phyloP scores from a whole-genome alignment of 2,888 invertebrate genomes.

The Stramonita haemastoma region DNA sequence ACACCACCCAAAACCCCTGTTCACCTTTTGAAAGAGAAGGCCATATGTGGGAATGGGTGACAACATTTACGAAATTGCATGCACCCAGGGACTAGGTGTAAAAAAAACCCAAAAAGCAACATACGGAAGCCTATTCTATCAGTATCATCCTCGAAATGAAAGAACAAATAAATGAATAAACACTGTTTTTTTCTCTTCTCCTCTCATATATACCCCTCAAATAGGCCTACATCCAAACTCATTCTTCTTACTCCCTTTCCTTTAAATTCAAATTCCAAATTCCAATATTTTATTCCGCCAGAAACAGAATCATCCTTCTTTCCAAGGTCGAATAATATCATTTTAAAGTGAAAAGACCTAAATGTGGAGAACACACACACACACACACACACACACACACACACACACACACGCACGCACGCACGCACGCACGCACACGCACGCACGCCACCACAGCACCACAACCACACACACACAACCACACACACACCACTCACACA shows the following conservation, averaged over 20 bases:
- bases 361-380: neutral
- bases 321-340: neutral
- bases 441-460: neutral
- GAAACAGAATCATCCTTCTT: neutral
- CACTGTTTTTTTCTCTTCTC: neutral
- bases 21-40: no score
- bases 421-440: neutral
- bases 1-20: no score
- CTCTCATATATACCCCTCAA: neutral
- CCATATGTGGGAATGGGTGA: no score
- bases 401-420: constrained; percentile 28
- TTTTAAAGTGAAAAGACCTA: neutral
- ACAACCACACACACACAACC: neutral
- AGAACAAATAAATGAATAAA: no score
- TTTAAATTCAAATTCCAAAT: neutral
- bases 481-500: constrained; percentile 9
- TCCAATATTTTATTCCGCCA: no score
- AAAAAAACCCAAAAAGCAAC: no score
- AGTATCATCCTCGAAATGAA: no score
- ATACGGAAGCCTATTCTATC: no score
- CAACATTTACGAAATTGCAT: no score
- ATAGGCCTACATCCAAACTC: neutral
- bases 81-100: no score
- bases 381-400: constrained; percentile 22
- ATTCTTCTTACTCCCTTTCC: no score